A percentile compares a stretch with the other conserved stretches of the same genome.
phyloP scores from a whole-genome alignment of 2,888 invertebrate genomes.

The Campaea margaritaria region DNA sequence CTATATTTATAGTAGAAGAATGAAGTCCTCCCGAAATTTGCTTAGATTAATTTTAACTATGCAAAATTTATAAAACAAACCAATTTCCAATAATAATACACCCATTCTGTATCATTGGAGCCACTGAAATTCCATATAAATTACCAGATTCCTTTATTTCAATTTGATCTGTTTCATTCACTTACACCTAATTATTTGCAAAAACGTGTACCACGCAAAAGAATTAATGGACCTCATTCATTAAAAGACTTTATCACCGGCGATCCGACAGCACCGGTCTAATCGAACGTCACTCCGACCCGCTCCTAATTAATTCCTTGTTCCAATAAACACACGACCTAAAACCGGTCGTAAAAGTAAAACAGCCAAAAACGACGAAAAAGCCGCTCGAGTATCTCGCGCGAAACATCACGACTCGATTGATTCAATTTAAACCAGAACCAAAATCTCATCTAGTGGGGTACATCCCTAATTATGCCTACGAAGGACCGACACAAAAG shows the following conservation, averaged over 20 bases:
- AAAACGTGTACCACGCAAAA: not conserved
- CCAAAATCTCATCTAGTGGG: slow-evolving; percentile 75
- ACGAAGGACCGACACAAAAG: slow-evolving; percentile 75
- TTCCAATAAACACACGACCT: slow-evolving; percentile 54
- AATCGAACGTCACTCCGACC: slow-evolving; percentile 51
- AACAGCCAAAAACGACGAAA: slow-evolving; percentile 51
- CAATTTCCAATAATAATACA: too few relatives aligned
- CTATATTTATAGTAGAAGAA: too few relatives aligned
- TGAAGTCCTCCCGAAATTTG: too few relatives aligned
- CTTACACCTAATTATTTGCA: not conserved
- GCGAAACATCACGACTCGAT: slow-evolving; percentile 79
- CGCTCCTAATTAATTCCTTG: slow-evolving; percentile 70
- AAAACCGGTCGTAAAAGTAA: slow-evolving; percentile 34
- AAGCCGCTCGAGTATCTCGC: slow-evolving; percentile 59
- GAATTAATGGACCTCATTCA: slow-evolving; percentile 3
- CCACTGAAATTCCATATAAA: too few relatives aligned
- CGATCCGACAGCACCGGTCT: slow-evolving; percentile 30
- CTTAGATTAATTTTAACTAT: too few relatives aligned
- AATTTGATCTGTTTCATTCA: not conserved
- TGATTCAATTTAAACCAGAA: slow-evolving; percentile 81
- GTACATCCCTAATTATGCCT: slow-evolving; percentile 82
- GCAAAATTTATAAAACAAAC: too few relatives aligned
- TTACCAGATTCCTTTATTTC: too few relatives aligned
- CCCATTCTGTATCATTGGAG: too few relatives aligned
- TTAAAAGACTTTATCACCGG: slow-evolving; percentile 26